Base-by-base conservation (phyloP, 2,888 invertebrate genomes). In the Limulus polyphemus region DNA sequence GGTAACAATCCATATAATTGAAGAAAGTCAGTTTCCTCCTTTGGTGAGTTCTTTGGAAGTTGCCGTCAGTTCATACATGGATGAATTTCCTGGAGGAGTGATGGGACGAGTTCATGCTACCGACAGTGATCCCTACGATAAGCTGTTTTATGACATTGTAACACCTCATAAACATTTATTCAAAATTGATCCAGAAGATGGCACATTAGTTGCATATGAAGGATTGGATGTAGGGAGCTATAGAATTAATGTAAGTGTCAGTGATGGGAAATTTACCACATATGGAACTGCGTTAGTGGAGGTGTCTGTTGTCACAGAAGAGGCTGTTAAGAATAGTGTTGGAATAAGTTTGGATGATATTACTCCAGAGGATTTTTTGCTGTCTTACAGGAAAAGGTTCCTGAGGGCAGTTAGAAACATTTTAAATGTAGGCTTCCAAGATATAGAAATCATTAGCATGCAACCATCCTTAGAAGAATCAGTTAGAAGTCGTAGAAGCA, bases 1-100 rank as follows among this genome's bases (percentile, higher is more conserved):
- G 84, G 83, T 90, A 62, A 80, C 81, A 55, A 78, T 84, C n/a
- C 75, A 78, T 75, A 86, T 94, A 9, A 89, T 93, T 67, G 93
- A 95, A 78, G 92, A 94, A 77, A 93, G 93, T n/a, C 89, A 90
- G 71, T 93, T 90, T 78, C 90, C 94, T 9, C 98, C 97, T 0
- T 83, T 86, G 0, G 85, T 94, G 49, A 87, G 87, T 4, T 91
- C 94, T 0, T 79, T 94, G 46, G 88, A 91, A 71, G 83, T 97
- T 16, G 82, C 84, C 60, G 72, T 97, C 58, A 90, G 88, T 74
- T 90, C 94, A 0, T 54, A 54, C 32, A 79, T 86, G 72, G 94
- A 94, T 73, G 89, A 90, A 71, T 95, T 91, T 78, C 85, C 87
- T 0, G 32, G 94, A 1, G 94, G 94, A 0, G 79, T 83, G 16